Conservation (phyloP, 2,797 vertebrate genomes). For the Pitangus sulphuratus region DNA sequence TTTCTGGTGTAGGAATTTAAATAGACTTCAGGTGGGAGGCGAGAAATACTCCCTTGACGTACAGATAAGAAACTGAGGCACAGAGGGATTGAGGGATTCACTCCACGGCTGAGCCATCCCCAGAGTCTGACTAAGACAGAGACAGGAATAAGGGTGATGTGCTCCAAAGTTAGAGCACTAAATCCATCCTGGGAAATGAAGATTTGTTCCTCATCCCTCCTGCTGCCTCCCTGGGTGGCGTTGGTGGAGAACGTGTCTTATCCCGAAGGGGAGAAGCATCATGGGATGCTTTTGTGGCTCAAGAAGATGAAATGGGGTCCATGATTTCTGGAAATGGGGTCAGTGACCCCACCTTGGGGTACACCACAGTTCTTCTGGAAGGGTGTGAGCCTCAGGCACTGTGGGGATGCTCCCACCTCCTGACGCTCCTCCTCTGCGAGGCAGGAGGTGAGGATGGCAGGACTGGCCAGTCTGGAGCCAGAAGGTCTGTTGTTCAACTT, state of each 20-base stretch:
- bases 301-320: not conserved
- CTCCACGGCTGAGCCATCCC: not conserved
- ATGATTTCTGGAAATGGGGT: not conserved
- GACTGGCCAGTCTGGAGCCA: not conserved
- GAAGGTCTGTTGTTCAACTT: rapidly evolving
- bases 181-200: not conserved
- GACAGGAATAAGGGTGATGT: not conserved
- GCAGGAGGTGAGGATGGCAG: not conserved
- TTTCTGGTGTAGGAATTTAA: slow-evolving; percentile 31
- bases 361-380: rapidly evolving
- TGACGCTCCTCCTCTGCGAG: rapidly evolving
- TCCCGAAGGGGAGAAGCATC: not conserved
- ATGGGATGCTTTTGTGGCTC: not conserved
- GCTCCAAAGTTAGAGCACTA: not conserved
- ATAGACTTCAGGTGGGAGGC: slow-evolving; percentile 36
- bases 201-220: not conserved
- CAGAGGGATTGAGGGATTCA: not conserved
- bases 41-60: slow-evolving; percentile 11
- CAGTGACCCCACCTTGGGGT: not conserved
- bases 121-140: not conserved
- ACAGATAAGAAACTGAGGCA: slow-evolving; percentile 61
- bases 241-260: not conserved
- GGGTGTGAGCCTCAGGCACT: not conserved
- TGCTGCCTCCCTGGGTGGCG: not conserved
- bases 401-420: not conserved